Evolutionary conservation across 2,888 invertebrate genomes (phyloP).

Genomic region (Ophonus ardosiacus): DNA sequence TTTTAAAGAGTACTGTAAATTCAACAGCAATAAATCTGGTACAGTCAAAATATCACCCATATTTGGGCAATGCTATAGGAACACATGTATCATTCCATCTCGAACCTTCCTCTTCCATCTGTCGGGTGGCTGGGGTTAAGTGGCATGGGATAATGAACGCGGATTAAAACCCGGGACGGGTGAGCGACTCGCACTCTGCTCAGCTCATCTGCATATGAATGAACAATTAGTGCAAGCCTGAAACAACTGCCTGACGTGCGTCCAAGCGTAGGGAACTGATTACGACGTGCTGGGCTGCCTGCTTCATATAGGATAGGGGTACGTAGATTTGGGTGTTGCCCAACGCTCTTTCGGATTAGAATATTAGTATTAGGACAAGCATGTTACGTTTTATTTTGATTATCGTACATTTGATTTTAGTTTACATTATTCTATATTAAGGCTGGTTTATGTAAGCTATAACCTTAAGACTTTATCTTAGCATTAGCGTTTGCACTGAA

Average conservation of each 20-base stretch:
- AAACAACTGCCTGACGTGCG: slow-evolving; percentile 66
- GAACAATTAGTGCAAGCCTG: slow-evolving; percentile 75
- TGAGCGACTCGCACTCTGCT: slow-evolving; percentile 70
- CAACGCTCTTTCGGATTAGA: not conserved
- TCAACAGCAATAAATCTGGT: too few relatives aligned
- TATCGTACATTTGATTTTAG: too few relatives aligned
- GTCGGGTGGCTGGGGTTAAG: slow-evolving; percentile 42
- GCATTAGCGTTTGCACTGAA: too few relatives aligned
- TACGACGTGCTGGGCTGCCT: not conserved
- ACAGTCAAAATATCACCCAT: too few relatives aligned
- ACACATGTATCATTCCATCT: too few relatives aligned
- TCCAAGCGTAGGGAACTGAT: slow-evolving; percentile 9
- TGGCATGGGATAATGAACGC: slow-evolving; percentile 26
- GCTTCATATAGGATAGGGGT: not conserved
- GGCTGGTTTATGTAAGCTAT: too few relatives aligned
- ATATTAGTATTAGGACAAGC: not conserved
- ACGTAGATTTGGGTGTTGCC: not conserved
- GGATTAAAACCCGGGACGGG: slow-evolving; percentile 56
- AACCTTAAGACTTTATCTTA: too few relatives aligned
- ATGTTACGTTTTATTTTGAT: too few relatives aligned
- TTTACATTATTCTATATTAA: too few relatives aligned
- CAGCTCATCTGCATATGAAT: slow-evolving; percentile 75
- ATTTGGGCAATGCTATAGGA: too few relatives aligned
- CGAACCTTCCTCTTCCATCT: not conserved
- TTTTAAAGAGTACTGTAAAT: too few relatives aligned